Base-by-base conservation (phyloP, 1,140 invertebrate genomes). In the Cotesia vestalis region DNA sequence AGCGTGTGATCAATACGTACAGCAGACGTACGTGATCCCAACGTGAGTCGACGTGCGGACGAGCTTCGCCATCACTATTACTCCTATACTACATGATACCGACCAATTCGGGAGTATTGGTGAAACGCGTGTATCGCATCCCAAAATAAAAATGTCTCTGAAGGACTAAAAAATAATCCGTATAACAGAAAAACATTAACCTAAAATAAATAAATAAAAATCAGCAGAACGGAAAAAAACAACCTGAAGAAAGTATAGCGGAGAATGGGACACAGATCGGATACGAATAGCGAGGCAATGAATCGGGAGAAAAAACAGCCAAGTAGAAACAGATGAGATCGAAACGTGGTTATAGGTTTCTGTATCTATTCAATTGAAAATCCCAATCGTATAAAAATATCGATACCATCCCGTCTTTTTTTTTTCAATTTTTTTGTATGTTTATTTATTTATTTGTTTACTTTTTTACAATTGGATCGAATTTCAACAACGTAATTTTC, bases 1-100 rank as follows among this genome's bases (percentile, higher is more conserved):
- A 68, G 57, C 64, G 64, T 73, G 14, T 73, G 66, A 73, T 73
- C 71, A 73, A 73, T 73, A 73, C 27, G n/a, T 59, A 20, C 57
- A 20, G 40, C 40, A 59, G 17, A 20, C 57, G 57, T 59, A 59
- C 66, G 51, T 67, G 46, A 53, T 55, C 27, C 27, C 38, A 17
- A 38, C 38, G 38, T 51, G 63, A 40, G 63, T 51, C 14, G 63
- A 66, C 63, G 63, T 66, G 63, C 63, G 12, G 63, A 46, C 57
- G 17, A 55, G 57, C 40, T 46, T 46, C 40, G 5, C 40, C 5
- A 46, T 46, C 5, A 46, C 40, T 46, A 8, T 46, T 11, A 6
- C 40, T 9, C 40, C 40, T 27, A 17, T 9, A 59, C 57, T 17
- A 11, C 8, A 27, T 27, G 27, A 27, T 27, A 27, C 1, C 27